These are phyloP conservation scores for Hylyphantes graminicola DNA, from an alignment of 1,140 invertebrate genomes.

Conservation along the genomic window DNA sequence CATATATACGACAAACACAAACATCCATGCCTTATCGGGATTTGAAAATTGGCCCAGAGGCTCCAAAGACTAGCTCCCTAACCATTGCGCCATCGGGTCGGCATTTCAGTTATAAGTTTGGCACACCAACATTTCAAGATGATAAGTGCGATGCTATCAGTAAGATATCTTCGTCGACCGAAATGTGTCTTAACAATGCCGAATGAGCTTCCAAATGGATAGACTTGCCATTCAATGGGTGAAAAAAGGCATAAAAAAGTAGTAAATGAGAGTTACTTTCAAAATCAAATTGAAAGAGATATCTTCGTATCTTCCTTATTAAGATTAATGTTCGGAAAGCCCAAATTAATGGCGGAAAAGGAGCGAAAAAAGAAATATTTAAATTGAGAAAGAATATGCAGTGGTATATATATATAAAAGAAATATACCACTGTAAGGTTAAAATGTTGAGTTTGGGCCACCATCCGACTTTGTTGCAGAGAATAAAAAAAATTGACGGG, in stretches of 20 bases:
- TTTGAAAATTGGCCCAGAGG: too few relatives aligned
- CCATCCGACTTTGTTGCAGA: constrained; percentile 24
- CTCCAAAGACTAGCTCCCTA: too few relatives aligned
- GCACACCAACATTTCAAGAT: constrained; percentile 1
- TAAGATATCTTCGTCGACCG: constrained; percentile 22
- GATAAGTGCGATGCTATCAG: constrained; percentile 33
- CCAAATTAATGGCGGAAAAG: constrained; percentile 48
- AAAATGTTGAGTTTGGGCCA: constrained; percentile 21
- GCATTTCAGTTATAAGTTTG: too few relatives aligned
- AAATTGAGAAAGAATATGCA: constrained; percentile 44
- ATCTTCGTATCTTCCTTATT: constrained; percentile 34
- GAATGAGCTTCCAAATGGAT: constrained; percentile 21
- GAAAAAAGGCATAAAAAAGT: constrained; percentile 1
- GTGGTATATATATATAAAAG: neutral
- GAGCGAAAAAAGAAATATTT: constrained; percentile 46
- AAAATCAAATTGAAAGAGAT: constrained; percentile 54
- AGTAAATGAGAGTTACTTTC: constrained; percentile 50
- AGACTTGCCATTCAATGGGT: neutral
- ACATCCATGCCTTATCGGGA: too few relatives aligned
- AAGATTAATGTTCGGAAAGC: constrained; percentile 43
- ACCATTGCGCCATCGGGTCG: too few relatives aligned
- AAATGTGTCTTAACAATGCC: constrained; percentile 9
- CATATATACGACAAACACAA: too few relatives aligned
- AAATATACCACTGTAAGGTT: neutral
- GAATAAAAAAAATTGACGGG: constrained; percentile 16